Base-by-base conservation (phyloP, 1,140 invertebrate genomes). In the Drosophila cardini region DNA sequence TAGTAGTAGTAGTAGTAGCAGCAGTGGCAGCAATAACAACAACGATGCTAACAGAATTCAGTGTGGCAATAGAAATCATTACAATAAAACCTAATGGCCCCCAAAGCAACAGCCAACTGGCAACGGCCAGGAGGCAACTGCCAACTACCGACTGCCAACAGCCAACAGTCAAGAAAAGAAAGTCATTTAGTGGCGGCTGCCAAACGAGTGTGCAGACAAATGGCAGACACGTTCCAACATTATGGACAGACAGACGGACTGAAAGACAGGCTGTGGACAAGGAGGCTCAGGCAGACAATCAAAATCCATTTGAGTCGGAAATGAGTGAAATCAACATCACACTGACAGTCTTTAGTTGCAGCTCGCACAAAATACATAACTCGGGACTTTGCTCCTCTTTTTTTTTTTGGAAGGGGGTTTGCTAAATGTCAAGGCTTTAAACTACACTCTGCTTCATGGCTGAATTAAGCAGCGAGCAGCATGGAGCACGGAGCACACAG, bases 261-360 rank as follows among this genome's bases (percentile, higher is more conserved):
- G 58, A n/a, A 46, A 2, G 21, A 26, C 21, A 26, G 21, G 13
- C 16, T 18, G 43, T 46, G 21, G 0, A 26, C 21, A 4, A 26
- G 53, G 46, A 64, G 76, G 46, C 64, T 53, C 78, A 40, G 76
- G 60, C 72, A 80, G 84, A 89, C 84, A 89, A 89, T 89, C 84
- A 84, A 89, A 89, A 89, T 83, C 83, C 83, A 87, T 87, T 87
- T 78, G 83, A 89, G 83, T 78, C 80, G 84, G 83, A 87, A 87
- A 87, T 89, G 80, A 87, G 80, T 57, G 70, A 87, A 83, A 80
- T 87, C 80, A 83, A 83, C 79, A 80, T 81, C 60, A 45, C 64
- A 21, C 48, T 62, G 69, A 60, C 68, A 67, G 36, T 40, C 32
- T 67, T 34, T 55, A 55, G 48, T n/a, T 58, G 42, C 61, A 32